phyloP scores from a whole-genome alignment of 2,113 vertebrate genomes.

The Sturnus vulgaris region DNA sequence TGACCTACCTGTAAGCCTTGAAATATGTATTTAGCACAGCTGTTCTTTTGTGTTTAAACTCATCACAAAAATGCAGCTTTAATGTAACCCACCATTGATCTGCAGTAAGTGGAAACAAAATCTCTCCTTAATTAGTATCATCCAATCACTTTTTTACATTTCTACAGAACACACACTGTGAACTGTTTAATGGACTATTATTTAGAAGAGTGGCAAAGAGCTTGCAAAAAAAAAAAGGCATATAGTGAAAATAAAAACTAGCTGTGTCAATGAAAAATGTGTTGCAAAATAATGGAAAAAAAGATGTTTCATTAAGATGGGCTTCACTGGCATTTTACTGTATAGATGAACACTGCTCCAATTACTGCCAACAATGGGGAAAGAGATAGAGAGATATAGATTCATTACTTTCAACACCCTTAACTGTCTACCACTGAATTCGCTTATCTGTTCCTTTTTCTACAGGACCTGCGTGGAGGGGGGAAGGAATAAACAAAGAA shows the following conservation, averaged over 20 bases:
- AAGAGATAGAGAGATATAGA: conserved; percentile 76
- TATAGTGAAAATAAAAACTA: conserved; percentile 71
- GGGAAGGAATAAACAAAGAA: conserved; percentile 76
- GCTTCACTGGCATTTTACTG: conserved; percentile 76
- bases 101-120: conserved; percentile 82
- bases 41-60: conserved; percentile 78
- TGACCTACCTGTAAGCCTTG: conserved; percentile 76
- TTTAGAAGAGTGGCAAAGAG: conserved; percentile 76
- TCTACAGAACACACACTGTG: conserved; percentile 79
- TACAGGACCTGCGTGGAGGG: conserved; percentile 56
- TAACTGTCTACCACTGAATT: conserved; percentile 76
- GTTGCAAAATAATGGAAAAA: conserved; percentile 76
- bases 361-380: conserved; percentile 81
- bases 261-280: conserved; percentile 81
- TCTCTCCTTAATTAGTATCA: conserved; percentile 86
- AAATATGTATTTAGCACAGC: conserved; percentile 81
- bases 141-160: conserved; percentile 80
- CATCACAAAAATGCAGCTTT: conserved; percentile 74
- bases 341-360: conserved; percentile 79
- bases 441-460: conserved; percentile 74
- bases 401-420: conserved; percentile 82
- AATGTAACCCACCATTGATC: conserved; percentile 80
- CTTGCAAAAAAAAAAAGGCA: conserved; percentile 33
- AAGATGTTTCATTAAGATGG: conserved; percentile 80
- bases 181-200: conserved; percentile 83